Evolutionary conservation across 2,888 invertebrate species (phyloP).

Genomic region (Caprella mutica): DNA sequence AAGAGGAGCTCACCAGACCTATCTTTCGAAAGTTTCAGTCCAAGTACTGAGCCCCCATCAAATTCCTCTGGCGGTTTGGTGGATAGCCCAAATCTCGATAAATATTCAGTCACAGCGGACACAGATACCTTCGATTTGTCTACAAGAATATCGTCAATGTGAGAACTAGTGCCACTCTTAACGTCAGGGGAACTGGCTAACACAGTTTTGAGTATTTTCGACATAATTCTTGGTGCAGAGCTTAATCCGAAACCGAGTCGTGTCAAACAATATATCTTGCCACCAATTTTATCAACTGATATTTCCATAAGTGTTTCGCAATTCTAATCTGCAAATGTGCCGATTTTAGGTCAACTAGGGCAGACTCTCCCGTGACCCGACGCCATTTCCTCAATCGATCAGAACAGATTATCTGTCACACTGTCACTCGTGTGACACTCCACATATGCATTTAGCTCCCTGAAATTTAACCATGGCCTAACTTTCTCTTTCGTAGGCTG

Average conservation of each 20-base stretch:
- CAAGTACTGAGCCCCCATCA: background rate
- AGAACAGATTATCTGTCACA: background rate
- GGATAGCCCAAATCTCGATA: background rate
- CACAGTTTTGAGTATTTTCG: no score
- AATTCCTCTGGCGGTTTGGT: background rate
- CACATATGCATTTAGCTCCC: conserved; percentile 5
- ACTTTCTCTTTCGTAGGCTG: conserved; percentile 5
- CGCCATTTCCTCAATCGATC: background rate
- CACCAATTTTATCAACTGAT: background rate
- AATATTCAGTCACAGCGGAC: background rate
- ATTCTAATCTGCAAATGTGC: background rate
- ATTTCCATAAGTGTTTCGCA: background rate
- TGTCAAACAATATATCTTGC: conserved; percentile 6
- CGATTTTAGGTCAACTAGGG: conserved; percentile 2
- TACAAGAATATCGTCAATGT: conserved; percentile 13
- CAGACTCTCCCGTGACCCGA: background rate
- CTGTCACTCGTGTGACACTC: conserved; percentile 2
- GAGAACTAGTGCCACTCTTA: background rate
- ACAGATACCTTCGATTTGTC: background rate
- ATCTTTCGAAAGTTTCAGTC: background rate
- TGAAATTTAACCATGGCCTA: background rate
- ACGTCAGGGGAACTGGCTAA: no score
- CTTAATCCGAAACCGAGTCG: conserved; percentile 8
- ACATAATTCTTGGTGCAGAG: no score
- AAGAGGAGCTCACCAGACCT: background rate